Base-by-base conservation (phyloP, 2,797 vertebrate species). In the Arctocebus calabarensis region DNA sequence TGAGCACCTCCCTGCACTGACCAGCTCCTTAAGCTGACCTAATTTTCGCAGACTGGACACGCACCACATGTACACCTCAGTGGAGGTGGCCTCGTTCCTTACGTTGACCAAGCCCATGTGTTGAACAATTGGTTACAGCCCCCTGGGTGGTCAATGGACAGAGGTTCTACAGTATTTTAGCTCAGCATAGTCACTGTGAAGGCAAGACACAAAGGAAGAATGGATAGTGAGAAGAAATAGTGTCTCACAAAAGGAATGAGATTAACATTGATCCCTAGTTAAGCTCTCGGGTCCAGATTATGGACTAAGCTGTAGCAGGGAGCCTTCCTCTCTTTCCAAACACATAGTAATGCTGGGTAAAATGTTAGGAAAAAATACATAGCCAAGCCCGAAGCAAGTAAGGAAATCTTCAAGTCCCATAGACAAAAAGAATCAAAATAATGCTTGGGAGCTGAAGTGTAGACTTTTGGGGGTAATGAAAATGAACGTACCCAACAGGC, bases 251-350 rank as follows among this genome's bases (percentile, higher is more conserved):
- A 75, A 84, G 20, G 52, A 75, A 87, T 64, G 45, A 94, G 48
- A 84, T 37, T 82, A 92, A 84, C 32, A 87, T 13, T 84, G 55
- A 74, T 79, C 29, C 68, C 62, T 59, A 81, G 25, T 59, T 92
- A 84, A 88, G 75, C 95, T 23, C 91, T 92, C 55, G 71, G 40
- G 32, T 83, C 70, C 37, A 95, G n/a, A 70, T 45, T n/a, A n/a
- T 83, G 11, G 43, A 22, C 64, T 92, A 88, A 29, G 19, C 25
- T 90, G n/a, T 45, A 90, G 19, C 52, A 89, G 45, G 8, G 77
- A 59, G 78, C 70, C 34, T 89, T n/a, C 10, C 5, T 94, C 17
- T 90, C 78, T 55, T 86, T 85, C 25, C 32, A 94, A 95, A 78
- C 9, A 61, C 22, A 52, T 14, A 77, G 32, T 59, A 87, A 73